phyloP scores from a whole-genome alignment of 1,140 invertebrate species.

The Solenopsis invicta region DNA sequence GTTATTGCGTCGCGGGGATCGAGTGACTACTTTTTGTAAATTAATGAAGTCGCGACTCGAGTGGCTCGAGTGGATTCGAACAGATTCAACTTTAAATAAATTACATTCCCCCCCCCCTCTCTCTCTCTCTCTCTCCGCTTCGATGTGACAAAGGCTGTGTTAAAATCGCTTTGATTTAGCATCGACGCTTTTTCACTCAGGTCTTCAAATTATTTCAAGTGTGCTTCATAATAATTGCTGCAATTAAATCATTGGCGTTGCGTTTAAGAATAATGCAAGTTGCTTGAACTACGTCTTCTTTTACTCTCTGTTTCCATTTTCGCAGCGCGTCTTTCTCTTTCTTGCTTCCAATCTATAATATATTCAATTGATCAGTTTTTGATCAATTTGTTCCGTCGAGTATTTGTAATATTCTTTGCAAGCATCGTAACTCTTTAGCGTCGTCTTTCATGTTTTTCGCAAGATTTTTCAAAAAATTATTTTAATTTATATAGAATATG shows the following conservation, averaged over 20 bases:
- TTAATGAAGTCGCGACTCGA: constrained; percentile 25
- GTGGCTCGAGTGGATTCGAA: background rate
- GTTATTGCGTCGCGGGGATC: constrained; percentile 27
- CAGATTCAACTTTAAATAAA: background rate
- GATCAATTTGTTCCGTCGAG: background rate
- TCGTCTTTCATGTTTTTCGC: background rate
- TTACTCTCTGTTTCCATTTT: background rate
- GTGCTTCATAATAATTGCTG: background rate
- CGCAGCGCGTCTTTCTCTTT: background rate
- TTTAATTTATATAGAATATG: background rate
- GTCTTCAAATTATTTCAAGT: background rate
- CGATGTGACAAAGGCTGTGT: background rate
- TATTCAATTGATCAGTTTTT: background rate
- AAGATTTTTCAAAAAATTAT: constrained; percentile 2
- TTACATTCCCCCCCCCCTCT: background rate
- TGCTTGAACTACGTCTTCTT: background rate
- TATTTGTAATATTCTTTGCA: background rate
- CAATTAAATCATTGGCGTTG: background rate
- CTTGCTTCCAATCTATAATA: background rate
- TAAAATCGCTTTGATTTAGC: background rate
- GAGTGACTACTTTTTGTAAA: constrained; percentile 2
- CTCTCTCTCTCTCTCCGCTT: background rate
- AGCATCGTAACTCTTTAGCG: background rate
- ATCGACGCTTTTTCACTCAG: background rate
- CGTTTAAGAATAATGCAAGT: background rate